Evolutionary conservation across 2,888 invertebrate species (phyloP), one percentile per base, ranked within the genome.

Genomic region (Nomada goodeniana): DNA sequence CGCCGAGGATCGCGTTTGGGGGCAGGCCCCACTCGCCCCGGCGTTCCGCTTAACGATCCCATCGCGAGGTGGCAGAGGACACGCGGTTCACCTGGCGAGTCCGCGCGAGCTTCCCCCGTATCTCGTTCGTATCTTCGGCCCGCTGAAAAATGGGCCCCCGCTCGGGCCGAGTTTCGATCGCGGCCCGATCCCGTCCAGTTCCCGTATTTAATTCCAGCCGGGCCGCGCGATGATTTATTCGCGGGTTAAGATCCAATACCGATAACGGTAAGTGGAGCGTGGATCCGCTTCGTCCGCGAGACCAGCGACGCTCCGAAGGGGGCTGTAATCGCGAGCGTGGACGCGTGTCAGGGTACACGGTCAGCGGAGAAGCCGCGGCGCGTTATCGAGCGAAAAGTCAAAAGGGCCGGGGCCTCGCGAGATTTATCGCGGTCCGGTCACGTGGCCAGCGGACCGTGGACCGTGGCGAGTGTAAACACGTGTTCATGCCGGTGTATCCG

Each of bases 371-470:
- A 47, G 44, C 64, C 76, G 71, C 78, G 68, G 42, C 57, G 53
- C 76, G 84, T 86, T 86, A 86, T 86, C 86, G 65, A 65, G 15
- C 81, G 76, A 80, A 78, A 78, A 84, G 82, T 76, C 55, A 68
- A 78, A 80, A 77, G 76, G 59, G 74, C 71, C 69, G 44, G 78
- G n/a, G 67, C 53, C 63, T 59, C 61, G 60, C 76, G 80, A 82
- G 86, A 88, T 88, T 88, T 88, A 88, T 88, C 88, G 83, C 76
- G 71, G 57, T 52, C 70, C 77, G 76, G 85, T 86, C 88, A 85
- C 86, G 86, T 83, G 83, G 86, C 76, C 81, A 77, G 29, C 72
- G 76, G 80, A 84, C 74, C 86, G 81, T 79, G 85, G 75, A 81
- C 74, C 75, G 18, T 29, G 65, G 77, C 68, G 82, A 85, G 82